Conservation (phyloP, 2,888 invertebrate species). For the Microplitis deprimator region DNA sequence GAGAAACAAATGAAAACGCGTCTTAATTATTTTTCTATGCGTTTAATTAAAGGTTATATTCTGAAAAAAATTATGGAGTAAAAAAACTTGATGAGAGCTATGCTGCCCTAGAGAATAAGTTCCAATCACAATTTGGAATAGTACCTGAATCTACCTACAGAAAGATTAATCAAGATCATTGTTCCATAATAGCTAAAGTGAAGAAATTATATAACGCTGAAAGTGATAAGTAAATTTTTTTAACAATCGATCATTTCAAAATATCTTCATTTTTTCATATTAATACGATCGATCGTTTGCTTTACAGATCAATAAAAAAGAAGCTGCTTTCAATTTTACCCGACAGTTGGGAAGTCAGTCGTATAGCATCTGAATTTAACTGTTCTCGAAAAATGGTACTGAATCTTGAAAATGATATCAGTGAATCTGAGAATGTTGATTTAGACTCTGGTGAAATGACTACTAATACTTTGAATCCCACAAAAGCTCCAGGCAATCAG, state of each 20-base stretch:
- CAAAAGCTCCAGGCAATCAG: background rate
- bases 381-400: background rate
- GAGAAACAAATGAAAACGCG: no score
- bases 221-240: constrained; percentile 6
- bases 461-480: background rate
- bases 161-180: constrained; percentile 5
- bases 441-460: background rate
- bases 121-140: constrained; percentile 17
- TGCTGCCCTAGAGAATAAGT: background rate
- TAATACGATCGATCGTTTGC: background rate
- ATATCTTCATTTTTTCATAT: no score
- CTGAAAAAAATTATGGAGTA: background rate
- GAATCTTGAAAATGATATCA: background rate
- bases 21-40: background rate
- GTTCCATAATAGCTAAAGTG: constrained; percentile 4
- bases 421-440: background rate
- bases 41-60: background rate
- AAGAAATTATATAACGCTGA: constrained; percentile 15
- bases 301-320: background rate
- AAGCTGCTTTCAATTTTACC: constrained; percentile 8
- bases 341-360: background rate
- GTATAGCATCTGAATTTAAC: constrained; percentile 3
- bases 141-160: constrained; percentile 9
- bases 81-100: constrained; percentile 9
- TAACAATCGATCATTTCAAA: background rate